These are phyloP conservation scores for Crenichthys baileyi DNA, from an alignment of 2,797 vertebrate species.

Conservation along the genomic window DNA sequence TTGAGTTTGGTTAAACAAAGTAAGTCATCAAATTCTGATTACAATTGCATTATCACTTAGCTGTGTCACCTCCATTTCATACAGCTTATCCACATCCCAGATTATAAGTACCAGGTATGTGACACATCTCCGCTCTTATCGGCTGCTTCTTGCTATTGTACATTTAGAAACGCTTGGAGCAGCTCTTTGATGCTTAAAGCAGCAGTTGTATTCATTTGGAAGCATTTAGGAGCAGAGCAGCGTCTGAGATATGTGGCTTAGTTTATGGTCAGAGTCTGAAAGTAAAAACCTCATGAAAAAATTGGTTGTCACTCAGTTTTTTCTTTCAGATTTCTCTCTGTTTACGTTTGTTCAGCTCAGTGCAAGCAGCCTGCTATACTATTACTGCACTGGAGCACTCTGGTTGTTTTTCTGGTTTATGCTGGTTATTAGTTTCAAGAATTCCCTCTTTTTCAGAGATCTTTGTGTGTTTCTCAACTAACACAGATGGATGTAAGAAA, in stretches of 20 bases:
- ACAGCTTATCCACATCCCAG: constrained; percentile 44
- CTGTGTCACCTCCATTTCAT: constrained; percentile 32
- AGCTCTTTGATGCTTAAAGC: constrained; percentile 5
- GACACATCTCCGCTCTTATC: background rate
- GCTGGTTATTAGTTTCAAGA: background rate
- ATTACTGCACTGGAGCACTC: background rate
- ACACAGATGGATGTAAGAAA: background rate
- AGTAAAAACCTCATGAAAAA: constrained; percentile 1
- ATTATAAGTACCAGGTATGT: constrained; percentile 55
- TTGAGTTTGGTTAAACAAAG: background rate
- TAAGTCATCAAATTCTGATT: background rate
- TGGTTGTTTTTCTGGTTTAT: background rate
- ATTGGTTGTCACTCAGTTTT: no score
- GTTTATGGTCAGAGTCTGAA: constrained; percentile 6
- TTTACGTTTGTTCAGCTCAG: background rate
- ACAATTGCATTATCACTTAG: background rate
- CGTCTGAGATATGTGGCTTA: background rate
- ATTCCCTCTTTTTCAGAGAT: background rate
- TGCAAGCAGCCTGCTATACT: background rate
- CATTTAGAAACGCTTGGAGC: constrained; percentile 11
- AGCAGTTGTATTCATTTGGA: background rate
- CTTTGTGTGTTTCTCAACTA: background rate
- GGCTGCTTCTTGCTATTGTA: constrained; percentile 14
- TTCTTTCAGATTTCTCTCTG: background rate
- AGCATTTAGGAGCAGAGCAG: background rate